Percentiles rank a stretch among this genome's conserved stretches.
phyloP scores from a whole-genome alignment of 2,888 invertebrate species.

The Ornithoptera alexandrae region DNA sequence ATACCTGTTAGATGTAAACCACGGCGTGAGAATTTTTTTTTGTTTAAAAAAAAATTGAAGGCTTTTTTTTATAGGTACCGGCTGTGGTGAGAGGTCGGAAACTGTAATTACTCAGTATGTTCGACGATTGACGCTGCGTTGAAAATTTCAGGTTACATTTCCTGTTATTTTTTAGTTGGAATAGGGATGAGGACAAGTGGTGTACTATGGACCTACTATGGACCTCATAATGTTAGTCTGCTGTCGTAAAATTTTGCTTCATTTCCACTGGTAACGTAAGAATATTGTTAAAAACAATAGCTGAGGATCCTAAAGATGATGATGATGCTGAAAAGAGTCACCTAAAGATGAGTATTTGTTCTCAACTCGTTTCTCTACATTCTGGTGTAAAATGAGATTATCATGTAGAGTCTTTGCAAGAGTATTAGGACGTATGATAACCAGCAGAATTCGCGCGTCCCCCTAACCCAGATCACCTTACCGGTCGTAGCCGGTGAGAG shows the following conservation, averaged over 20 bases:
- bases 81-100: slow-evolving; percentile 40
- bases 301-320: too few relatives aligned
- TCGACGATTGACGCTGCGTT: slow-evolving; percentile 8
- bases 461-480: slow-evolving; percentile 54
- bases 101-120: slow-evolving; percentile 31
- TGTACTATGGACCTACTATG: too few relatives aligned
- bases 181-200: background rate
- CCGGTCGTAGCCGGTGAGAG: slow-evolving; percentile 58
- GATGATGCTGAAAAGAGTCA: too few relatives aligned
- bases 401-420: slow-evolving; percentile 26
- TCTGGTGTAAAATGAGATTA: too few relatives aligned
- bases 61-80: slow-evolving; percentile 41
- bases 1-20: slow-evolving; percentile 60
- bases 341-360: too few relatives aligned
- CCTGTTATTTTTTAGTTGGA: background rate
- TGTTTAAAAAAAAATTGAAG: slow-evolving; percentile 33
- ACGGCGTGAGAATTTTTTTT: slow-evolving; percentile 59
- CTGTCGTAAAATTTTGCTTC: too few relatives aligned
- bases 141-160: slow-evolving; percentile 11
- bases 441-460: slow-evolving; percentile 50
- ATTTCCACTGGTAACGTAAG: too few relatives aligned
- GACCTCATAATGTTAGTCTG: too few relatives aligned
- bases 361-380: too few relatives aligned
- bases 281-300: too few relatives aligned
- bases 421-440: slow-evolving; percentile 44